Evolutionary conservation across 2,113 vertebrate species (phyloP), one percentile per base, ranked within the genome.

Genomic region (Stomatorhinus ivindoensis): DNA sequence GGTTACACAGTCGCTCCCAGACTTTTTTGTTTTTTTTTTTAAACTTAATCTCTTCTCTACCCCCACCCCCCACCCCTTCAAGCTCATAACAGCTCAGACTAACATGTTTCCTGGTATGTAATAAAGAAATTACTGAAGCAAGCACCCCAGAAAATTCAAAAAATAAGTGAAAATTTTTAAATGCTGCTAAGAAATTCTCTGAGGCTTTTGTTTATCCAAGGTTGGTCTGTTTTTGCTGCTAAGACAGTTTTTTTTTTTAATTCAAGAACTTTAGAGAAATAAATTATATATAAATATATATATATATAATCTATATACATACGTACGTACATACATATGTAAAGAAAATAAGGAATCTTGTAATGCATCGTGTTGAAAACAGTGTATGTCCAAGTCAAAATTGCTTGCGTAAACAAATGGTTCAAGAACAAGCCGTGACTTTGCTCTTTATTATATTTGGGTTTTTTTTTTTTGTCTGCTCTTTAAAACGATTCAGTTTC

Each of bases 351-450:
- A 89, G 82, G 53, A 65, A 80, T 53, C 39, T 87, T 82, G 87
- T 89, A 90, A 87, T 39, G 61, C 83, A 90, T 90, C 85, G 88
- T 89, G 53, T 83, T 44, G 85, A 88, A 91, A 89, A 89, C 90
- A 89, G 89, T 90, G 58, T 76, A 83, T 89, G 88, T 89, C 51
- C 88, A 58, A 47, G 89, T 39, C 53, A 82, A 90, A 86, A 73
- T 76, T 55, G 42, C 65, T 86, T 89, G 89, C 89, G 91, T 87
- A 90, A 88, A 89, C 50, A 35, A 90, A 92, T 90, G 90, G 93
- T 50, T 92, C 93, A 92, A 93, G 93, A 95, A 93, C 93, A 94
- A 94, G 94, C 92, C 93, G 89, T 89, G 93, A 90, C 91, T 93
- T 90, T 1, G 73, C 82, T 90, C 90, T 84, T 90, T 46, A 89